Conservation (phyloP, 2,797 vertebrate genomes). For the Sebastes kiyomatsui region DNA sequence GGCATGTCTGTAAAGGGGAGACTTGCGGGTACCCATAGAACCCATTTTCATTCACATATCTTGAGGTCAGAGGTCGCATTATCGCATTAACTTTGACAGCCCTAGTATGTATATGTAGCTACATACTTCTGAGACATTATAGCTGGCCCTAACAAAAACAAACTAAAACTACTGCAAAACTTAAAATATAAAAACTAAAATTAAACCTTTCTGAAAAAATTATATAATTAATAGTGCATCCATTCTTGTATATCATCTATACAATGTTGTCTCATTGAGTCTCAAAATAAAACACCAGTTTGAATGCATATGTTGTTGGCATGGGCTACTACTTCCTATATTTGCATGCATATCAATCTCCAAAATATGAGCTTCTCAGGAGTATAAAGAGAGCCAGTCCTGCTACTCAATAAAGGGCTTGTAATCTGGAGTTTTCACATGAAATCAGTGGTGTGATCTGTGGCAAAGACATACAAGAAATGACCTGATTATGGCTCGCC, state of each 20-base stretch:
- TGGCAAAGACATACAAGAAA: background rate
- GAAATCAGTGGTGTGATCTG: background rate
- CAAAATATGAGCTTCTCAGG: background rate
- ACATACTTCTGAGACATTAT: no score
- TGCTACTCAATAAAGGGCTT: background rate
- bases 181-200: no score
- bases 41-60: no score
- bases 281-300: background rate
- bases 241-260: background rate
- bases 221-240: no score
- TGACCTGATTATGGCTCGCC: background rate
- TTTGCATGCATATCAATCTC: background rate
- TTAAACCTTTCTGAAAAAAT: no score
- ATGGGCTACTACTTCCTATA: background rate
- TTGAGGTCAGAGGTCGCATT: no score
- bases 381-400: background rate
- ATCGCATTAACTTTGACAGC: no score
- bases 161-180: no score
- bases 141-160: no score
- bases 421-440: background rate
- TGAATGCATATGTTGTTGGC: background rate
- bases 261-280: background rate
- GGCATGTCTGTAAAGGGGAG: no score
- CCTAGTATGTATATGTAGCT: no score
- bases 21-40: no score